A percentile compares a stretch with the other conserved stretches of the same genome.
Evolutionary conservation across 2,113 vertebrate species (phyloP).

Genomic region (Anser brachyrhynchus): DNA sequence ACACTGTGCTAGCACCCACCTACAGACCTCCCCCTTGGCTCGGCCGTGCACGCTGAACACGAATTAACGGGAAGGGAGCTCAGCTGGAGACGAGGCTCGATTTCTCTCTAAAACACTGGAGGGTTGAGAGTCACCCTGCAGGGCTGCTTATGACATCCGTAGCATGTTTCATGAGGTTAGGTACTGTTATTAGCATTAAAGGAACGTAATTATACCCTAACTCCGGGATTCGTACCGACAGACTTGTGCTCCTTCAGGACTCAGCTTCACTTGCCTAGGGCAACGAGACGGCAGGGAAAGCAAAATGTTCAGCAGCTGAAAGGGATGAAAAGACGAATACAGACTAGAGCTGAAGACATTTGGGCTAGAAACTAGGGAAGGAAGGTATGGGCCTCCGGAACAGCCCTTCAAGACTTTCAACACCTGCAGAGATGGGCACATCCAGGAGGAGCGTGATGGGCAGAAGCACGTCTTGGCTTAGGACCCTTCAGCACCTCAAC

Average conservation of each 20-base stretch:
- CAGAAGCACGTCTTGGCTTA: background rate
- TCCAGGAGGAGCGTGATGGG: background rate
- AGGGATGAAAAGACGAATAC: background rate
- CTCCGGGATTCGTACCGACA: background rate
- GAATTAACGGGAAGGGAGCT: background rate
- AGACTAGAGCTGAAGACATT: background rate
- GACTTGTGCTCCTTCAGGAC: background rate
- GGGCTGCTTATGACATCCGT: background rate
- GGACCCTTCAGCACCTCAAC: background rate
- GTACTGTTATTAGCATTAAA: background rate
- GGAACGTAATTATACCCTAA: background rate
- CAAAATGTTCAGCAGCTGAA: constrained; percentile 6
- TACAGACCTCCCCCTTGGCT: background rate
- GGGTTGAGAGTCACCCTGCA: background rate
- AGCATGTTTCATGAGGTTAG: background rate
- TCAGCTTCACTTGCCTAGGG: background rate
- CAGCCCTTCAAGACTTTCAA: background rate
- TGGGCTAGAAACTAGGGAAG: background rate
- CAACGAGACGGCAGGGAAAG: constrained; percentile 21
- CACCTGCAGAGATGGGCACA: background rate
- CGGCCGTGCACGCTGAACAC: too few species aligned
- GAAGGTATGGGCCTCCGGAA: background rate
- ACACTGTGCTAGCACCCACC: background rate
- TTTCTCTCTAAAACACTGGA: background rate
- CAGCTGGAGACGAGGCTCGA: background rate